Conservation (phyloP, 2,888 invertebrate species). For the Cryptus armator region DNA sequence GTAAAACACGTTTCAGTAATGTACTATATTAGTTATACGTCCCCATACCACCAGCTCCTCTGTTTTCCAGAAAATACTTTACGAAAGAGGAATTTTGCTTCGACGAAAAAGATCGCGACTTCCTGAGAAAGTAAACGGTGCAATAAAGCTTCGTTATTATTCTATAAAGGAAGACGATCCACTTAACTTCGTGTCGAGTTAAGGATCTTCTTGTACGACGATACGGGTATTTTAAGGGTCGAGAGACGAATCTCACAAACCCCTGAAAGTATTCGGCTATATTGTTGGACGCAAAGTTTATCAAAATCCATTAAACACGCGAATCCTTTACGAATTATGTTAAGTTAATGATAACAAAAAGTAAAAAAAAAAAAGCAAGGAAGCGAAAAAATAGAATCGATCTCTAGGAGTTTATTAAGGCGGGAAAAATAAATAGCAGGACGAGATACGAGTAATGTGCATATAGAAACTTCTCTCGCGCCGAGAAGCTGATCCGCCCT, state of each 20-base stretch:
- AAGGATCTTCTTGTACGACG: background rate
- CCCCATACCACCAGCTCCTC: background rate
- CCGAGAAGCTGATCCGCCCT: background rate
- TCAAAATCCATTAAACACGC: background rate
- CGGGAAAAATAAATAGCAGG: background rate
- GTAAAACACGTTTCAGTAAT: slow-evolving; percentile 4
- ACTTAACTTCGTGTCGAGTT: background rate
- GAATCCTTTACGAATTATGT: background rate
- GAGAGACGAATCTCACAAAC: background rate
- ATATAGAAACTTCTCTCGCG: background rate
- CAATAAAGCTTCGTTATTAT: background rate
- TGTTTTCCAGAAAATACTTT: background rate
- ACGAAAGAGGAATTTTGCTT: background rate
- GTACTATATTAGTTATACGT: background rate
- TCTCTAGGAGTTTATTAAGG: background rate
- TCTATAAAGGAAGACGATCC: background rate
- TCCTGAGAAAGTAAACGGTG: background rate
- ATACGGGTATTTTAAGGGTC: background rate
- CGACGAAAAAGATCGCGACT: background rate
- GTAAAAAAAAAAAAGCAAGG: background rate
- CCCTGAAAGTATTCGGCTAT: background rate
- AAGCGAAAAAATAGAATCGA: background rate
- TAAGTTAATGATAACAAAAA: too few relatives aligned
- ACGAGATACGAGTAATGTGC: background rate
- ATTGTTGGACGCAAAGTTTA: background rate